phyloP scores from a whole-genome alignment of 2,113 vertebrate species.

The Menura novaehollandiae region DNA sequence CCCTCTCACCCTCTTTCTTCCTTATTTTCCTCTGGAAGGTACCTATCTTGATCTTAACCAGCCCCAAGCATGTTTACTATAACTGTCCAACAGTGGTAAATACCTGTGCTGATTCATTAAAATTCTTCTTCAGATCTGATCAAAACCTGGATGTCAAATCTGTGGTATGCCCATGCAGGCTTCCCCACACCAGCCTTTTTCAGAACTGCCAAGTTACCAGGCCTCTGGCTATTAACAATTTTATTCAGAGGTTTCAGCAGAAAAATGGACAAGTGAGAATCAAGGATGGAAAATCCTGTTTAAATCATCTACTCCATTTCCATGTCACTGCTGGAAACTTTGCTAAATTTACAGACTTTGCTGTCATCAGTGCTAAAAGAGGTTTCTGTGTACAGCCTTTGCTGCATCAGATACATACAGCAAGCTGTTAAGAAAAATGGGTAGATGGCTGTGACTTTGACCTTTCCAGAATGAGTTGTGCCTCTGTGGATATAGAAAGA shows the following conservation, averaged over 20 bases:
- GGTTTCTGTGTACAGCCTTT: background rate
- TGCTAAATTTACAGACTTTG: constrained; percentile 42
- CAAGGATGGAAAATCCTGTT: constrained; percentile 1
- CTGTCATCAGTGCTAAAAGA: constrained; percentile 33
- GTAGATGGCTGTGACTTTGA: constrained; percentile 1
- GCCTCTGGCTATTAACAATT: constrained; percentile 17
- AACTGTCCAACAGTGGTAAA: constrained; percentile 22
- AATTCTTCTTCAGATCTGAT: constrained; percentile 47
- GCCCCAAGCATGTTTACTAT: constrained; percentile 28
- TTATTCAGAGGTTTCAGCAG: constrained; percentile 5
- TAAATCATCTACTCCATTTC: background rate
- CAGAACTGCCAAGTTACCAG: constrained; percentile 33
- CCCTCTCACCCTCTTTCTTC: background rate
- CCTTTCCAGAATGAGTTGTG: constrained; percentile 7
- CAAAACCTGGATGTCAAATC: constrained; percentile 32
- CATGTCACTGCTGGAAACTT: constrained; percentile 1
- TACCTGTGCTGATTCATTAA: constrained; percentile 37
- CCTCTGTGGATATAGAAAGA: background rate
- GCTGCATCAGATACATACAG: background rate
- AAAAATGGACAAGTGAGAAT: constrained; percentile 30
- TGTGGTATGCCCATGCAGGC: constrained; percentile 2
- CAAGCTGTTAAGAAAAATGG: constrained; percentile 35
- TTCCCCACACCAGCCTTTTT: background rate
- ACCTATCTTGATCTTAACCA: background rate
- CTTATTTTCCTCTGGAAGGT: constrained; percentile 27